Evolutionary conservation across 2,113 vertebrate species (phyloP), one percentile per base, ranked within the genome.

Genomic region (Arothron firmamentum): DNA sequence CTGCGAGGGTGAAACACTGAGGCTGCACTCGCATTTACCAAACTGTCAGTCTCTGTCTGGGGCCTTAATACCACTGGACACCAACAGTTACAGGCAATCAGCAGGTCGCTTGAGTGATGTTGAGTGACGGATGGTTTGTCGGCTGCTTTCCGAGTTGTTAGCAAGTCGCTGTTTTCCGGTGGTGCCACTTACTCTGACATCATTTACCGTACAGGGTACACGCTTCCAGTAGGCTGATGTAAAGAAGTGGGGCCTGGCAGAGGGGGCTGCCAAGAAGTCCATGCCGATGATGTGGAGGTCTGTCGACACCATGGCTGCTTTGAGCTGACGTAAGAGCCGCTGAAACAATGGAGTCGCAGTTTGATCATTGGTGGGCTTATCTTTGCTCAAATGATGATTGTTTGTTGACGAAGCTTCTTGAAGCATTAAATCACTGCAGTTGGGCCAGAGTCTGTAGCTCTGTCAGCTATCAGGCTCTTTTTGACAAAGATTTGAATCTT

Each of bases 161-260:
- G 31, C 15, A 69, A 55, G 19, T 21, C 5, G 16, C 20, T 56
- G 42, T 62, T 83, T 74, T 61, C 84, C 72, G 13, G 38, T 16
- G 50, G 72, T 80, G 64, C 80, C 72, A 77, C 80, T 61, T 60
- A 72, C 53, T 75, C 52, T 77, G 74, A 80, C 83, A 45, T 83
- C 78, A 83, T 66, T 85, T 87, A 83, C 83, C 11, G 75, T 66
- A 83, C 50, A 54, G 55, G 47, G 62, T 11, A 13, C 56, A 19
- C 42, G 11, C 18, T 75, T 83, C 75, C 77, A 62, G 80, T 67
- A 60, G 49, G 52, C 45, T 14, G 25, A 18, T 47, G 59, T 64
- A 34, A 61, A 54, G 28, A 69, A 49, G 68, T 17, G 51, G 31
- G 45, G 50, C 63, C 53, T 59, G 70, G 61, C 56, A 28, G 3